Conservation (phyloP, 2,113 vertebrate genomes). For the Nesospiza acunhae region DNA sequence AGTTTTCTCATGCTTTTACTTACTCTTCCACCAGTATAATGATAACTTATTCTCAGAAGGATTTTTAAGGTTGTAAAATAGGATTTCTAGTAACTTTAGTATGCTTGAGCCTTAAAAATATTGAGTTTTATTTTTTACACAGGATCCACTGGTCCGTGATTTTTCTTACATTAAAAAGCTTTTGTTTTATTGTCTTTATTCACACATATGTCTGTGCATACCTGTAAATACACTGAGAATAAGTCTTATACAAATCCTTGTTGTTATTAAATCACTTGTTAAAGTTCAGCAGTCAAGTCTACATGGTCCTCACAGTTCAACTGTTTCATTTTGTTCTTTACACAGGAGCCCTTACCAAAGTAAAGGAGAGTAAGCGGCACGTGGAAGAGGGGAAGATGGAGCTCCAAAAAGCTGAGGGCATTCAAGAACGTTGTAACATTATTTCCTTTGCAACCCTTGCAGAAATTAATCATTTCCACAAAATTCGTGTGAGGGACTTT, state of each 20-base stretch:
- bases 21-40: not conserved
- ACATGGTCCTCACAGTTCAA: not conserved
- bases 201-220: not conserved
- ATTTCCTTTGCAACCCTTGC: constrained; percentile 97
- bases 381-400: constrained; percentile 99
- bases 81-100: not conserved
- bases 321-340: constrained; percentile 15
- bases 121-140: not conserved
- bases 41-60: not conserved
- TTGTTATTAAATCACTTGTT: not conserved
- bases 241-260: not conserved
- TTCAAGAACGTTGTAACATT: constrained; percentile 96
- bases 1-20: not conserved
- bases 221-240: not conserved
- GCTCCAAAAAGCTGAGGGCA: constrained; percentile 87
- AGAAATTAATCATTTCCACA: constrained; percentile 98
- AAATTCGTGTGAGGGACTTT: constrained; percentile 94
- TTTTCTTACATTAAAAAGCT: not conserved
- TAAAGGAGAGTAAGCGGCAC: constrained; percentile 93
- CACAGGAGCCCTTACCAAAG: constrained; percentile 95
- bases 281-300: not conserved
- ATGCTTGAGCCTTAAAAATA: not conserved
- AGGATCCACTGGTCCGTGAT: not conserved
- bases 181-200: not conserved
- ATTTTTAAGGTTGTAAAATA: not conserved